Conservation (phyloP, 2,113 vertebrate genomes). For the Gymnocephalus cernua region DNA sequence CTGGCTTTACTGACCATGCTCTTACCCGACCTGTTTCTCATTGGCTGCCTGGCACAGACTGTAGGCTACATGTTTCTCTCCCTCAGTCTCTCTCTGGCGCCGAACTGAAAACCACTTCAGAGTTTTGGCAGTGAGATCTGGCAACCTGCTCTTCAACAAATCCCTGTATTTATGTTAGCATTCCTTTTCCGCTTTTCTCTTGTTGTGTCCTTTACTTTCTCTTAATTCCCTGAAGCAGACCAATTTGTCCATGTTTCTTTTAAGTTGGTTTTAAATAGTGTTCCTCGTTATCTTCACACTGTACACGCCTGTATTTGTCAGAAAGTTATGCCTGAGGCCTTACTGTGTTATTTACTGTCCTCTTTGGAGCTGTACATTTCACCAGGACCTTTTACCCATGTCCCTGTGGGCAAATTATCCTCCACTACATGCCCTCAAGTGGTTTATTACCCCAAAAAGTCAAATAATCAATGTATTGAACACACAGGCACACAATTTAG, state of each 20-base stretch:
- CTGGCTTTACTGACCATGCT: slow-evolving; percentile 5
- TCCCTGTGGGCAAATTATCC: slow-evolving; percentile 14
- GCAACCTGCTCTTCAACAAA: slow-evolving; percentile 50
- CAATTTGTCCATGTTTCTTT: slow-evolving; percentile 35
- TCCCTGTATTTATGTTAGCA: slow-evolving; percentile 54
- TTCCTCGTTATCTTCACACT: slow-evolving; percentile 33
- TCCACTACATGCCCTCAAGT: not conserved
- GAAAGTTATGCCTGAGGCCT: slow-evolving; percentile 36
- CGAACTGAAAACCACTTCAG: slow-evolving; percentile 56
- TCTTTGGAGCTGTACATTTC: not conserved
- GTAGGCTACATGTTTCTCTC: slow-evolving; percentile 37
- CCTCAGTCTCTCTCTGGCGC: slow-evolving; percentile 54
- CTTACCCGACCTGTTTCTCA: slow-evolving; percentile 64
- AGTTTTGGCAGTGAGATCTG: slow-evolving; percentile 63
- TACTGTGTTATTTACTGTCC: not conserved
- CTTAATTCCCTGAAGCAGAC: slow-evolving; percentile 16
- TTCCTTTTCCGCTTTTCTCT: slow-evolving; percentile 36
- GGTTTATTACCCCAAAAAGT: slow-evolving; percentile 18
- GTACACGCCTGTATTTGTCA: slow-evolving; percentile 40
- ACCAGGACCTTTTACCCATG: slow-evolving; percentile 5
- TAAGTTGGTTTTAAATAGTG: slow-evolving; percentile 25
- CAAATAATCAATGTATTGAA: not conserved
- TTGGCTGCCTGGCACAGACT: slow-evolving; percentile 62
- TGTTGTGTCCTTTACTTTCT: slow-evolving; percentile 43
- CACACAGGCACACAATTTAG: not conserved